Conservation (phyloP, 2,888 invertebrate genomes). For the Amphiduros pacificus region DNA sequence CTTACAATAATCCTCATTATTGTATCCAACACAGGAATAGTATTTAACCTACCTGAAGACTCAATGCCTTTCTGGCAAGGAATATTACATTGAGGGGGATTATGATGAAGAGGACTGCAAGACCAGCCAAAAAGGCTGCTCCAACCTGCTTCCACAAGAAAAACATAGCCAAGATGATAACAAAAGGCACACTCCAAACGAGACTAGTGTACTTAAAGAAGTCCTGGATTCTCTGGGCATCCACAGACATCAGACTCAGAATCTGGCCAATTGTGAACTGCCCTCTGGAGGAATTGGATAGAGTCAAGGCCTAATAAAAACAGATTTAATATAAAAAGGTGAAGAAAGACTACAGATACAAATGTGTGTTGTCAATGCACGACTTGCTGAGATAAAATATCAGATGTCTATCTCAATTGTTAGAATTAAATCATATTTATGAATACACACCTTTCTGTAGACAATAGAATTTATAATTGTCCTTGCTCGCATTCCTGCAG, state of each 20-base stretch:
- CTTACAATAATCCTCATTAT: no score
- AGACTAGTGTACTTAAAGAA: slow-evolving; percentile 7
- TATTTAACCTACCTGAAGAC: slow-evolving; percentile 5
- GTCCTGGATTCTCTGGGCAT: slow-evolving; percentile 21
- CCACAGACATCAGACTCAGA: slow-evolving; percentile 18
- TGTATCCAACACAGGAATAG: no score
- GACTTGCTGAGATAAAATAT: no score
- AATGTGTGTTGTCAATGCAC: no score
- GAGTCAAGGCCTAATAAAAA: slow-evolving; percentile 10
- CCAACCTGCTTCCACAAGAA: slow-evolving; percentile 12
- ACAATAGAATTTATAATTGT: slow-evolving; percentile 42
- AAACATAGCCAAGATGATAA: slow-evolving; percentile 4
- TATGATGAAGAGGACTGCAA: slow-evolving; percentile 5
- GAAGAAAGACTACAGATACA: no score
- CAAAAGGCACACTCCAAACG: slow-evolving; percentile 16
- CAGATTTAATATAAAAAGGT: not conserved
- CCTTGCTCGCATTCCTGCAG: slow-evolving; percentile 41
- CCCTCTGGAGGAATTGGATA: slow-evolving; percentile 5
- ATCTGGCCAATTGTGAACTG: slow-evolving; percentile 15
- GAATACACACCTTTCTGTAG: slow-evolving; percentile 40
- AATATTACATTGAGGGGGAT: slow-evolving; percentile 12
- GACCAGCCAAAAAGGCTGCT: slow-evolving; percentile 1
- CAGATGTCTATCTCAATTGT: no score
- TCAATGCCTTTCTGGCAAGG: slow-evolving; percentile 1
- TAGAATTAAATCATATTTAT: no score